These are phyloP conservation scores for Distichodus sexfasciatus DNA, from an alignment of 2,797 vertebrate species.

Conservation along the genomic window DNA sequence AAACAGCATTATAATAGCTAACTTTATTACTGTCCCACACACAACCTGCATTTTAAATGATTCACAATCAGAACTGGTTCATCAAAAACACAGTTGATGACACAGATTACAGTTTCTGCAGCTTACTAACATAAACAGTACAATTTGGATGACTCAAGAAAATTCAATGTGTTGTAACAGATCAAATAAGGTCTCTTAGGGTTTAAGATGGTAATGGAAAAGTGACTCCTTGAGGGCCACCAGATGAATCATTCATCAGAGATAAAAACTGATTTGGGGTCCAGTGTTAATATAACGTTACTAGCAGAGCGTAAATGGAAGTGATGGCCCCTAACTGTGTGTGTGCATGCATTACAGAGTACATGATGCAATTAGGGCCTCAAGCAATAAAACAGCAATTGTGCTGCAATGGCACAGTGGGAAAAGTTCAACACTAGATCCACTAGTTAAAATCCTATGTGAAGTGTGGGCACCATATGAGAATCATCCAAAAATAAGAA, in stretches of 20 bases:
- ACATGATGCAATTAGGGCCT: background rate
- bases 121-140: too few species aligned
- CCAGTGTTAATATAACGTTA: conserved; percentile 3
- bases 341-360: background rate
- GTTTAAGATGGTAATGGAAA: background rate
- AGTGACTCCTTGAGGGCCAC: background rate
- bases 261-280: background rate
- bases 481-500: too few species aligned
- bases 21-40: too few species aligned
- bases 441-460: too few species aligned
- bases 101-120: too few species aligned
- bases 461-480: too few species aligned
- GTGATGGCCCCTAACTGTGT: background rate
- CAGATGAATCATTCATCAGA: background rate
- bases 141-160: too few species aligned
- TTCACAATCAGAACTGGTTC: too few species aligned
- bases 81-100: too few species aligned
- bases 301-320: background rate
- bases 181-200: background rate
- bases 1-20: too few species aligned
- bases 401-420: background rate
- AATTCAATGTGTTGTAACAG: background rate
- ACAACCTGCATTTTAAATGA: too few species aligned
- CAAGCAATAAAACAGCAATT: background rate
- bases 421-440: too few species aligned